Conservation (phyloP, 2,113 vertebrate species). For the Odocoileus virginianus region DNA sequence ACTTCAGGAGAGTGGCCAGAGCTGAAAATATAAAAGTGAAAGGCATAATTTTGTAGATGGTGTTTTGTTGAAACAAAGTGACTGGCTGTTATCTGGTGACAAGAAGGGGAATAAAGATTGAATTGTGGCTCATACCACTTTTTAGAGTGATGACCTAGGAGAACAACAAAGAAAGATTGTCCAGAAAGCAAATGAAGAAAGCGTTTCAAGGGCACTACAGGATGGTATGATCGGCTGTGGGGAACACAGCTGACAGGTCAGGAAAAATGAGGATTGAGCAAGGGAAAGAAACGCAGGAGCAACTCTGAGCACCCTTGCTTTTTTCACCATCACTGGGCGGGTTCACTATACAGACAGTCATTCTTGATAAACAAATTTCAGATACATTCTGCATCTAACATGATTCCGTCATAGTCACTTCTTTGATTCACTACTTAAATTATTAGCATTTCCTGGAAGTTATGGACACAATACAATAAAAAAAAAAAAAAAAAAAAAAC, state of each 20-base stretch:
- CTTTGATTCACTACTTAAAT: neutral
- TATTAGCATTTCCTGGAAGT: neutral
- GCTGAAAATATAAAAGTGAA: neutral
- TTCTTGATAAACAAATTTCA: neutral
- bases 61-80: neutral
- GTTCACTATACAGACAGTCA: neutral
- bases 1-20: neutral
- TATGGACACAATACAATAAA: neutral
- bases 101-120: neutral
- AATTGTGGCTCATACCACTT: too few relatives aligned
- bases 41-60: neutral
- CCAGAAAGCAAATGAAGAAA: neutral
- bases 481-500: neutral
- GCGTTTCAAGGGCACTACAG: neutral
- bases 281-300: neutral
- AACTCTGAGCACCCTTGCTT: neutral
- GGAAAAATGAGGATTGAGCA: neutral
- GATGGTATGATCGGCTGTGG: rapidly evolving
- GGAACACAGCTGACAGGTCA: neutral
- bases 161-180: neutral
- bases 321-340: neutral
- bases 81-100: neutral
- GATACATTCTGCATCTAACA: neutral
- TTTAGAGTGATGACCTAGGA: neutral
- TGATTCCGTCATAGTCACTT: neutral